Evolutionary conservation across 2,888 invertebrate species (phyloP), one percentile per base, ranked within the genome.

Genomic region (Phoenoteleia sp.): DNA sequence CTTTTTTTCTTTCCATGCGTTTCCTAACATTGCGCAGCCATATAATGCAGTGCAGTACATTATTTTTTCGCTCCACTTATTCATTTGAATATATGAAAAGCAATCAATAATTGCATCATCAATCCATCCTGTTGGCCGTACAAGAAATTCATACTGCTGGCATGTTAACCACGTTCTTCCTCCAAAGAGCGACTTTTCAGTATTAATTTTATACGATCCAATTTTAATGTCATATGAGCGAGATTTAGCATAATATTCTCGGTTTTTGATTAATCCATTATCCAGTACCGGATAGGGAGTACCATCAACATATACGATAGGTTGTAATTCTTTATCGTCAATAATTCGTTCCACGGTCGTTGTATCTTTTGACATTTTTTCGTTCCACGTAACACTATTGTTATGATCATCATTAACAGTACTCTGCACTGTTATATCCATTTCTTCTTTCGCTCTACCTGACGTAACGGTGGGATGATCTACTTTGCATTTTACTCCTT

Each of bases 201-300:
- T 11, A 21, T 64, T 21, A 2, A 25, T 11, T 15, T 2, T 5
- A 19, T 47, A 42, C 13, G 0, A n/a, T 19, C 49, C 45, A 0
- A 49, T 17, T 19, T 7, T 7, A 19, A 66, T 66, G n/a, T 29
- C 5, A 15, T 33, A 21, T 9, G 29, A 27, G 0, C 3, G 33
- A 0, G 66, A 66, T 11, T 49, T 66, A 13, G 17, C 3, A 49
- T 66, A 66, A 47, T 66, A 66, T 21, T 13, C 2, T 3, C 1
- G 11, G 21, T 23, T 49, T 1, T n/a, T 15, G 0, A 66, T 66
- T 66, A 66, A 49, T 49, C 66, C 66, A 17, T 66, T 66, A n/a
- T n/a, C n/a, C n/a, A n/a, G n/a, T n/a, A n/a, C n/a, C n/a, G n/a
- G n/a, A n/a, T n/a, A n/a, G n/a, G n/a, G n/a, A n/a, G n/a, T n/a